phyloP scores from a whole-genome alignment of 2,888 invertebrate genomes.

The Pediacus dermestoides region DNA sequence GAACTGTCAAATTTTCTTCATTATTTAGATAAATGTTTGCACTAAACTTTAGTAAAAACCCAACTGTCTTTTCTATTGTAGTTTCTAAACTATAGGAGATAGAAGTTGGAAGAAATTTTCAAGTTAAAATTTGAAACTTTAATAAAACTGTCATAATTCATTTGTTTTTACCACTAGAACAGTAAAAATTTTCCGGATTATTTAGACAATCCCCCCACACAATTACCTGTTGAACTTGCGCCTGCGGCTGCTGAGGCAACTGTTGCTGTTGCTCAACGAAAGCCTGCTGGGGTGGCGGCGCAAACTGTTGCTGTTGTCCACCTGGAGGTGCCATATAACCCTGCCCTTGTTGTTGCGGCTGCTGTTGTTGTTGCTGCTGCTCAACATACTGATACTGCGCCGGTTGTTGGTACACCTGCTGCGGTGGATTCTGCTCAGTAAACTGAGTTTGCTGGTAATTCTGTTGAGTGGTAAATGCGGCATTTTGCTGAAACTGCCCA shows the following conservation, averaged over 20 bases:
- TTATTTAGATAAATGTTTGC: too few species aligned
- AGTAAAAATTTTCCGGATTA: too few species aligned
- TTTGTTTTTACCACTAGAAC: too few species aligned
- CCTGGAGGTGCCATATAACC: slow-evolving; percentile 26
- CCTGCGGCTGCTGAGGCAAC: slow-evolving; percentile 56
- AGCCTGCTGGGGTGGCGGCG: slow-evolving; percentile 7
- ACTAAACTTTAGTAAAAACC: too few species aligned
- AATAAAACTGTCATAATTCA: too few species aligned
- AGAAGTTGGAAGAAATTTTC: too few species aligned
- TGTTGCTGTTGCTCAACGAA: slow-evolving; percentile 44
- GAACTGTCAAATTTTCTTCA: too few species aligned
- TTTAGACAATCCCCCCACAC: too few species aligned
- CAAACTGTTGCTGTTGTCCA: slow-evolving; percentile 10
- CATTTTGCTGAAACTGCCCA: slow-evolving; percentile 23
- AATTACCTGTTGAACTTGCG: slow-evolving; percentile 46
- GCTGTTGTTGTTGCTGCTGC: slow-evolving; percentile 25
- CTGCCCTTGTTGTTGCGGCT: slow-evolving; percentile 33
- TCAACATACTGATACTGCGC: slow-evolving; percentile 13
- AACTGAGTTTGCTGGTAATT: slow-evolving; percentile 23
- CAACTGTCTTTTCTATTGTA: too few species aligned
- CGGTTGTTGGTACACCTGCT: slow-evolving; percentile 33
- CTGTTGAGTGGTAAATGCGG: too few species aligned
- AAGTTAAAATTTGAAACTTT: too few species aligned
- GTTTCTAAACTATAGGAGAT: too few species aligned
- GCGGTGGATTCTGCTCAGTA: slow-evolving; percentile 22